Percentiles rank a stretch among this genome's conserved stretches.
Evolutionary conservation across 2,797 vertebrate species (phyloP).

Genomic region (Urosaurus nigricauda): DNA sequence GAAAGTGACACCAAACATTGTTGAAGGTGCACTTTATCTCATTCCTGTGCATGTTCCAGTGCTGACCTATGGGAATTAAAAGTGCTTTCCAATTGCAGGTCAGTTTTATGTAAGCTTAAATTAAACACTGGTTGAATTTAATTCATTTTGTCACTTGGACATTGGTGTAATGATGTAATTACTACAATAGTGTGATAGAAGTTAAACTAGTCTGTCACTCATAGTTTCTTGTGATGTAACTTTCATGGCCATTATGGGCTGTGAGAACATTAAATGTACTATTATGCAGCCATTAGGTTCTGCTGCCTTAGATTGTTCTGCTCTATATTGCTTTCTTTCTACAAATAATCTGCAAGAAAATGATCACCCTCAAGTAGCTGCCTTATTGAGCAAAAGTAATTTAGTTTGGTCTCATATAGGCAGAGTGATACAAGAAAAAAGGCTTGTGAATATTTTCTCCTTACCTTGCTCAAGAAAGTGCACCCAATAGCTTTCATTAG

Average conservation of each 20-base stretch:
- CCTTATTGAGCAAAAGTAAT: background rate
- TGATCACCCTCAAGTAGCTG: background rate
- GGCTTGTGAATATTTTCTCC: no score
- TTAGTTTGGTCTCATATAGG: background rate
- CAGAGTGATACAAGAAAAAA: no score
- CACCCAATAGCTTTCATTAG: no score
- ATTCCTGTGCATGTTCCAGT: background rate
- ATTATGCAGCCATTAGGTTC: background rate
- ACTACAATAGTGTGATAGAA: background rate
- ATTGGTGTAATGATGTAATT: background rate
- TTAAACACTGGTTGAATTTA: background rate
- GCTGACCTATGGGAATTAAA: background rate
- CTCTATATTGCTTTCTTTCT: background rate
- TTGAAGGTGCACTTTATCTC: background rate
- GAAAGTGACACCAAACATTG: background rate
- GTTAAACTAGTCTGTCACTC: background rate
- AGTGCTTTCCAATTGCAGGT: background rate
- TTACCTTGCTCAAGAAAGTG: no score
- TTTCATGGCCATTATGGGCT: background rate
- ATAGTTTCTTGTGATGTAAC: background rate
- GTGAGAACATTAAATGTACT: background rate
- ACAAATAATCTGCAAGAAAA: background rate
- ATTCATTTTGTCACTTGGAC: background rate
- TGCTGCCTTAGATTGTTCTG: background rate
- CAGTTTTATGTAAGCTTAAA: background rate